These are phyloP conservation scores for Poeciliopsis infans DNA, from an alignment of 2,797 vertebrate species.

Conservation along the genomic window DNA sequence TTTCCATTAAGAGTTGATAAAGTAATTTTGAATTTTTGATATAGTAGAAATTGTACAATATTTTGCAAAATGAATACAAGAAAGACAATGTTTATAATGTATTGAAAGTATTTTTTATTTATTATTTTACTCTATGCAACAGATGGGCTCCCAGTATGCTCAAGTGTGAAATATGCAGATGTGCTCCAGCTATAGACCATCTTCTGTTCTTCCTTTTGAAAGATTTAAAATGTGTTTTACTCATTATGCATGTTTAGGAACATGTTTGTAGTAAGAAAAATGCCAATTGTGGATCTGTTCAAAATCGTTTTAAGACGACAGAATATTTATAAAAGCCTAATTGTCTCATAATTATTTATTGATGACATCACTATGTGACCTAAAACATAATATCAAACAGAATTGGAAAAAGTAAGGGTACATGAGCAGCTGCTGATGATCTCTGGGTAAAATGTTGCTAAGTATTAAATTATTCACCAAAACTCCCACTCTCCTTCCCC, in stretches of 20 bases:
- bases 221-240: background rate
- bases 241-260: background rate
- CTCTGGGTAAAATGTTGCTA: conserved; percentile 1
- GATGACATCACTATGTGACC: conserved; percentile 13
- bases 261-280: background rate
- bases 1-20: too few relatives aligned
- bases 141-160: background rate
- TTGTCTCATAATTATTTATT: background rate
- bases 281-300: background rate
- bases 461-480: conserved; percentile 13
- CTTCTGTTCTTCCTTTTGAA: background rate
- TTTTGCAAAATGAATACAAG: background rate
- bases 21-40: background rate
- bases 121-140: background rate
- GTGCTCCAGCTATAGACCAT: background rate
- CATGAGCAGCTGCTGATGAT: background rate
- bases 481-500: background rate
- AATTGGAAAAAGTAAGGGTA: background rate
- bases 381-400: conserved; percentile 6
- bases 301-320: background rate
- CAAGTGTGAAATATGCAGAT: background rate
- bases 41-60: background rate
- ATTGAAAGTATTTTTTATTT: background rate
- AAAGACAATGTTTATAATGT: background rate
- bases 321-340: background rate